Percentiles rank a stretch among this genome's conserved stretches.
phyloP scores from a whole-genome alignment of 2,888 invertebrate genomes.

The Dryococelus australis region DNA sequence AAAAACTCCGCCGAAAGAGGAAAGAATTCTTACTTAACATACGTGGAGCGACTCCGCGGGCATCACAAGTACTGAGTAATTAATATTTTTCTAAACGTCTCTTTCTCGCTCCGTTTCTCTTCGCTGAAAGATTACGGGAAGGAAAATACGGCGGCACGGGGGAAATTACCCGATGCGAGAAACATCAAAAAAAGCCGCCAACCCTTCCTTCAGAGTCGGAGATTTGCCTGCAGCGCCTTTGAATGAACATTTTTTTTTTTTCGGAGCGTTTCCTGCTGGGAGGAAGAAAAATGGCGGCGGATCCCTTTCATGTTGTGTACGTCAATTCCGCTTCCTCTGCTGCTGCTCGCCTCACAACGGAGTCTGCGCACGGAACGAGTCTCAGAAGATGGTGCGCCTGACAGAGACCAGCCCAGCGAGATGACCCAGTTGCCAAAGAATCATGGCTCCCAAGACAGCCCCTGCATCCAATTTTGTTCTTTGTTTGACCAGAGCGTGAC shows the following conservation, averaged over 20 bases:
- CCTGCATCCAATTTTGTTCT: no score
- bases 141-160: neutral
- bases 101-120: neutral
- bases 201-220: neutral
- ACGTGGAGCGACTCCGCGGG: neutral
- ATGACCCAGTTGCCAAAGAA: no score
- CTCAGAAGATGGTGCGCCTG: no score
- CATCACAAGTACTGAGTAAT: neutral
- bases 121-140: neutral
- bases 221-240: neutral
- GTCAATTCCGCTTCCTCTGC: neutral
- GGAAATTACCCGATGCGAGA: no score
- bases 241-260: neutral
- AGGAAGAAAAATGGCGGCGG: neutral
- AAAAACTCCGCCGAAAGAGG: neutral
- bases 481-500: no score
- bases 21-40: neutral
- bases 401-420: no score
- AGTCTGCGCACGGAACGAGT: no score
- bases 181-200: no score
- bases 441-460: no score
- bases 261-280: neutral
- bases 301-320: neutral
- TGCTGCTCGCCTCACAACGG: no score
- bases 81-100: constrained; percentile 6